phyloP scores from a whole-genome alignment of 2,113 vertebrate species.

The Ictalurus furcatus region DNA sequence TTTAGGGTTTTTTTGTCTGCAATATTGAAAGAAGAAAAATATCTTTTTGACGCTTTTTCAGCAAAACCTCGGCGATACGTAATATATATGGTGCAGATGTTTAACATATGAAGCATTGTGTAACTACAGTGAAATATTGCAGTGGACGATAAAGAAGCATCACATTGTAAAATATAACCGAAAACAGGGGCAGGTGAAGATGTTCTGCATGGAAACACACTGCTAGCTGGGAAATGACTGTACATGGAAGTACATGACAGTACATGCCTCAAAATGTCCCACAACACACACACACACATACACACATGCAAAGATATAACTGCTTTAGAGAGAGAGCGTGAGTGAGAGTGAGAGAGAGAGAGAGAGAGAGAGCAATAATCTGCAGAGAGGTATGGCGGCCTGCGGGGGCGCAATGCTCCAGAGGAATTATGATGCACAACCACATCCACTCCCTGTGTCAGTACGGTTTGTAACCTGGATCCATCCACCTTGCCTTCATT shows the following conservation, averaged over 20 bases:
- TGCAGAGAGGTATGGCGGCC: neutral
- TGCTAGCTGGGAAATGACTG: neutral
- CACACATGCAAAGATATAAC: neutral
- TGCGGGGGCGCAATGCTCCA: neutral
- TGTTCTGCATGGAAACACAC: neutral
- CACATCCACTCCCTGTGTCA: neutral
- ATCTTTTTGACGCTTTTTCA: neutral
- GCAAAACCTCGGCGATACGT: neutral
- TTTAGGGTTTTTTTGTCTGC: neutral
- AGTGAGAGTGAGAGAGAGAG: constrained; percentile 1
- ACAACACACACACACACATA: neutral
- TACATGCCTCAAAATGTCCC: constrained; percentile 2
- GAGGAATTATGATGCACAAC: neutral
- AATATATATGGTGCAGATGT: neutral
- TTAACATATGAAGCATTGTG: neutral
- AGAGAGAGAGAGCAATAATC: neutral
- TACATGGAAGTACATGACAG: neutral
- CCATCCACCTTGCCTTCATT: neutral
- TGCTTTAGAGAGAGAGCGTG: neutral
- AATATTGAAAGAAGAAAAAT: neutral
- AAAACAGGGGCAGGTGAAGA: neutral
- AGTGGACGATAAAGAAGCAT: neutral
- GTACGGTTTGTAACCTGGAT: neutral
- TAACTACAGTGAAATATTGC: neutral
- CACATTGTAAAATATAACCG: neutral